phyloP scores from a whole-genome alignment of 2,888 invertebrate genomes.

The Merodon equestris region DNA sequence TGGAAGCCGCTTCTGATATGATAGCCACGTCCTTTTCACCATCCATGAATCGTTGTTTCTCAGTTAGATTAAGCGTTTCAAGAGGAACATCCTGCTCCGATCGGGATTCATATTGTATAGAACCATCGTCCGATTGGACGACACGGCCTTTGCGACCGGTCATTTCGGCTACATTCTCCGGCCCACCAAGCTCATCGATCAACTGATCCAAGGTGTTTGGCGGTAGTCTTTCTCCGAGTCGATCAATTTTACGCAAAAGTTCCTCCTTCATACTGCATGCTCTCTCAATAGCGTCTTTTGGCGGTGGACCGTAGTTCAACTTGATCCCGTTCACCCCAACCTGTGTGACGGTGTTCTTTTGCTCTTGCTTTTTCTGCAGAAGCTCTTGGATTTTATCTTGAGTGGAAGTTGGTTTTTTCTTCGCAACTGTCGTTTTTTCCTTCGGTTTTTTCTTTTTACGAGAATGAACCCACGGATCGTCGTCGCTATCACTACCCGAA shows the following conservation, averaged over 20 bases:
- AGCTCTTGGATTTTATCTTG: conserved; percentile 90
- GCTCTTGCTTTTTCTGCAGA: conserved; percentile 80
- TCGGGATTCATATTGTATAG: conserved; percentile 95
- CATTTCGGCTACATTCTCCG: conserved; percentile 99
- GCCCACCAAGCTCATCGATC: conserved; percentile 98
- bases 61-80: conserved; percentile 97
- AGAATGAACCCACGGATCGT: conserved; percentile 90
- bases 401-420: conserved; percentile 80
- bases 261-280: conserved; percentile 97
- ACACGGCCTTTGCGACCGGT: conserved; percentile 97
- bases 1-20: conserved; percentile 99
- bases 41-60: conserved; percentile 96
- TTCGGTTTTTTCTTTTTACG: conserved; percentile 82
- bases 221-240: conserved; percentile 91
- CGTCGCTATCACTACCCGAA: conserved; percentile 89
- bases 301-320: conserved; percentile 81
- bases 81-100: conserved; percentile 97
- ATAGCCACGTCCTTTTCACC: conserved; percentile 99
- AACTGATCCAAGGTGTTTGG: conserved; percentile 99
- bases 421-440: conserved; percentile 70
- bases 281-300: conserved; percentile 91
- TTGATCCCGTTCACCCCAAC: conserved; percentile 77
- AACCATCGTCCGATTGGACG: conserved; percentile 94
- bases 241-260: conserved; percentile 90
- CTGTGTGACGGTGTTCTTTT: conserved; percentile 76